These are phyloP conservation scores for Aegotheles bennettii DNA, from an alignment of 2,113 vertebrate species.

Conservation along the genomic window DNA sequence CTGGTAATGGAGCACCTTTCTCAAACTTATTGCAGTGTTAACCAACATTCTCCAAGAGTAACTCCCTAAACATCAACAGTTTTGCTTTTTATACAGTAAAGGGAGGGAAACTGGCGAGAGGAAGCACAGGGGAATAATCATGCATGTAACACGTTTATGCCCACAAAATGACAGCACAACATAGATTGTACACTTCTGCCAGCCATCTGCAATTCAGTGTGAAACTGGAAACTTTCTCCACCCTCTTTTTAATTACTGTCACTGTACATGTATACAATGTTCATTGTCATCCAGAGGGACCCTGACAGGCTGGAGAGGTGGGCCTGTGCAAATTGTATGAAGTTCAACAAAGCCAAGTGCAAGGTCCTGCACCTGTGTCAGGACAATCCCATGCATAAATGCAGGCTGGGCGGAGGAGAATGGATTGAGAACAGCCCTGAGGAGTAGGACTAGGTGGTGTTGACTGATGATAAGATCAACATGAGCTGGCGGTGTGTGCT, in stretches of 20 bases:
- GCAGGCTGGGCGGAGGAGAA: no score
- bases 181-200: rapidly evolving
- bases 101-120: not conserved
- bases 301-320: no score
- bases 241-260: not conserved
- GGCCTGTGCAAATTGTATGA: no score
- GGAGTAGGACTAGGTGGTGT: no score
- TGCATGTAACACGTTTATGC: not conserved
- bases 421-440: no score
- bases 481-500: no score
- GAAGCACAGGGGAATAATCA: not conserved
- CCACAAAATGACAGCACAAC: rapidly evolving
- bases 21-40: not conserved
- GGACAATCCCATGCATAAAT: no score
- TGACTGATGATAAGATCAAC: no score
- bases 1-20: not conserved
- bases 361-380: no score
- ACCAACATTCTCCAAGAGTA: not conserved
- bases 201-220: not conserved
- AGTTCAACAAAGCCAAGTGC: no score
- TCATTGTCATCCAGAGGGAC: no score
- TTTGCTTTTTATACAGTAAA: not conserved
- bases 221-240: not conserved
- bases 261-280: no score
- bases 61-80: not conserved